Evolutionary conservation across 2,113 vertebrate species (phyloP), one percentile per base, ranked within the genome.

Genomic region (Oreochromis tanganicae): DNA sequence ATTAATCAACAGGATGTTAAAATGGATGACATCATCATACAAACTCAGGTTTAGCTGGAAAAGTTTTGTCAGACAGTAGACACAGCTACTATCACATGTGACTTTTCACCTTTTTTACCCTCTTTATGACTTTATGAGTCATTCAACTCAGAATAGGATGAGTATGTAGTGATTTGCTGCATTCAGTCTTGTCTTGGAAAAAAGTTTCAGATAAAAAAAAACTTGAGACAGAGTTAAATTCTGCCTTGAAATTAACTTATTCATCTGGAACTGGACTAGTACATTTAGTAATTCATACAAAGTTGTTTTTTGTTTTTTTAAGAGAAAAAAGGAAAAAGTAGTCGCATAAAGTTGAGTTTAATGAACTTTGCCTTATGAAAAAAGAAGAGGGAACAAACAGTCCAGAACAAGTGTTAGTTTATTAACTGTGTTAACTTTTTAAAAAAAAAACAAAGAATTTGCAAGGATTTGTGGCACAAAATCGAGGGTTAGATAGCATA

Each of bases 1-100:
- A 96, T 96, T 95, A 95, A 95, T 96, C 94, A 95, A 78, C 34
- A n/a, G 87, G 87, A 91, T 92, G 88, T 78, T 92, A 81, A 91
- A 90, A 86, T 73, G 24, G n/a, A 71, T 96, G 93, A 95, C 93
- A 94, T 96, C 96, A 96, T 91, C 87, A 87, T 78, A 78, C 54
- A 38, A 63, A 75, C 85, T 85, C 85, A 84, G 71, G 78, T 91
- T 84, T 85, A 84, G 86, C 29, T 88, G 84, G 85, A 94, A 93
- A 93, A 63, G 86, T 88, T 89, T 85, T 9, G 52, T 87, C 54
- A 68, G 71, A 50, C 57, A 52, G 66, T 84, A 43, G 71, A 89
- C 8, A 19, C 34, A 75, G 84, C 63, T 86, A 54, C 66, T 43
- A 59, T 89, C 86, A 80, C 81, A 84, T 90, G 84, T 83, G 83